Conservation (phyloP, 2,113 vertebrate genomes). For the Spermophilus dauricus region DNA sequence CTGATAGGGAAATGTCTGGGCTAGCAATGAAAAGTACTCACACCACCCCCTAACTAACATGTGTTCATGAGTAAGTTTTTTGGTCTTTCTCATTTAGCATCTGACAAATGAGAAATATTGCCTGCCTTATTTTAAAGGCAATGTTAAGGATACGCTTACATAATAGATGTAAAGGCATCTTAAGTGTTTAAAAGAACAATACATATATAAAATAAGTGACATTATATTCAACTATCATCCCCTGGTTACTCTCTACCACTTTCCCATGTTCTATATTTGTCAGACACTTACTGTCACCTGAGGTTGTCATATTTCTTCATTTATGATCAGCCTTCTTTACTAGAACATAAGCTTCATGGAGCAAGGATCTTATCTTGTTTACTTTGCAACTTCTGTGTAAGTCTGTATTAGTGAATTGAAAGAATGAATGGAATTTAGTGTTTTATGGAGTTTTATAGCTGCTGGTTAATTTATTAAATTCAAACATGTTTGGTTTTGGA, state of each 20-base stretch:
- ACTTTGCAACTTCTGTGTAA: neutral
- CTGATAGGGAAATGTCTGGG: neutral
- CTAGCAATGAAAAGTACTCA: neutral
- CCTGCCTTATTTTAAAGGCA: neutral
- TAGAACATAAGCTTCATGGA: neutral
- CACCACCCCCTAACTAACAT: neutral
- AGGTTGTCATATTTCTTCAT: neutral
- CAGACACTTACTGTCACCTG: neutral
- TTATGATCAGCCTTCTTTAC: neutral
- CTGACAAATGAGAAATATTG: neutral
- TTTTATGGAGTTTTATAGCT: neutral
- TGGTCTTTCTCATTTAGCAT: neutral
- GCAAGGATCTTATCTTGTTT: neutral
- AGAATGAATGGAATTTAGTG: neutral
- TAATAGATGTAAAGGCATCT: neutral
- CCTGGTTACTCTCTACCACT: neutral
- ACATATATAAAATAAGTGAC: neutral
- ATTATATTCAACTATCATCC: neutral
- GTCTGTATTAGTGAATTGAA: neutral
- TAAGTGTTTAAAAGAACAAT: neutral
- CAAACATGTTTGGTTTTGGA: neutral
- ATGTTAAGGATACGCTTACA: neutral
- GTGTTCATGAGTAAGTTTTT: neutral
- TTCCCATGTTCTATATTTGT: neutral
- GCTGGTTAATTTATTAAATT: constrained; percentile 19